Percentiles rank a stretch among this genome's conserved stretches.
These are phyloP conservation scores for Zaprionus capensis DNA, from an alignment of 1,140 invertebrate genomes.

Conservation along the genomic window DNA sequence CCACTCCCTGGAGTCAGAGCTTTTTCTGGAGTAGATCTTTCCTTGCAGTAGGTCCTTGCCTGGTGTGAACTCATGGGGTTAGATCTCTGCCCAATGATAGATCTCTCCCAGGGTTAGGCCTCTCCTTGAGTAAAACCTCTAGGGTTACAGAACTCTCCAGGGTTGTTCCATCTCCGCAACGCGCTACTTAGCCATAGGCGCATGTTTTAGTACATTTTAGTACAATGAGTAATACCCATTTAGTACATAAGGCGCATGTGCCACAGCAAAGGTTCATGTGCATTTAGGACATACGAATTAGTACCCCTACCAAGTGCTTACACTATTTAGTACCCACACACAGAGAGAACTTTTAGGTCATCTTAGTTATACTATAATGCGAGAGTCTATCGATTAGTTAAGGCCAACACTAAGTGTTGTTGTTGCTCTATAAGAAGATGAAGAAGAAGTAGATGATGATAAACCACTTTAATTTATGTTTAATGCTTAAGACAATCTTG, in stretches of 20 bases:
- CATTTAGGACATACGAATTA: conserved; percentile 20
- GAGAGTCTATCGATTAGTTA: conserved; percentile 70
- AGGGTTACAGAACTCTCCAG: too few relatives aligned
- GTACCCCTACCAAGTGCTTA: not conserved
- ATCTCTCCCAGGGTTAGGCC: too few relatives aligned
- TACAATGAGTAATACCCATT: conserved; percentile 59
- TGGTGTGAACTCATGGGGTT: too few relatives aligned
- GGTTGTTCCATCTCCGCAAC: not conserved
- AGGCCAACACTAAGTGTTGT: conserved; percentile 75
- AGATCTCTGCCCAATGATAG: too few relatives aligned
- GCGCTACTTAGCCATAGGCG: conserved; percentile 48
- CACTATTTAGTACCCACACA: conserved; percentile 11
- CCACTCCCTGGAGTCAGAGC: not conserved
- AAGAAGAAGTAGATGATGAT: not conserved
- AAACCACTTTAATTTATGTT: conserved; percentile 70
- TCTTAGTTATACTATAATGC: conserved; percentile 36
- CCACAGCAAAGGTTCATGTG: conserved; percentile 19
- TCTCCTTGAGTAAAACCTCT: too few relatives aligned
- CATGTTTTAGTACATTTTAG: conserved; percentile 72
- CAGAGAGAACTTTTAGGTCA: conserved; percentile 31
- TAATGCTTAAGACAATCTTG: conserved; percentile 67
- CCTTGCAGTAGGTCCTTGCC: not conserved
- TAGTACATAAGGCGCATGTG: conserved; percentile 21
- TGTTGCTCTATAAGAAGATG: conserved; percentile 32
- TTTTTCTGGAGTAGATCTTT: not conserved